phyloP scores from a whole-genome alignment of 2,113 vertebrate species.

The Desmodus rotundus region DNA sequence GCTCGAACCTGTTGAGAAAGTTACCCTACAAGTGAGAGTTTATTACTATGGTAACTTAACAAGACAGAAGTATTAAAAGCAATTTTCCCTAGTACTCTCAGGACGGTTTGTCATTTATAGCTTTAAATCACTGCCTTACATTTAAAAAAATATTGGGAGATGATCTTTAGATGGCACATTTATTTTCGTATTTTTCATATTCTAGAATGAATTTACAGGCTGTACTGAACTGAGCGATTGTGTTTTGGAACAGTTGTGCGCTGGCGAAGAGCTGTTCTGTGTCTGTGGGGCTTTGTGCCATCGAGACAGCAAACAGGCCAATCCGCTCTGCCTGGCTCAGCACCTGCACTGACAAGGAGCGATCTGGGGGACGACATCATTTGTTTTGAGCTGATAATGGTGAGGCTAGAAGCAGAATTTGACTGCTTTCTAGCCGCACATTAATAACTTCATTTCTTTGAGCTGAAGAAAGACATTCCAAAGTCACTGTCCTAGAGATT shows the following conservation, averaged over 20 bases:
- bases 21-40: conserved; percentile 23
- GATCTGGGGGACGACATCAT: neutral
- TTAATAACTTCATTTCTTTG: too few relatives aligned
- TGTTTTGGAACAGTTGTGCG: neutral
- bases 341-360: neutral
- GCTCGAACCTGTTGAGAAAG: conserved; percentile 55
- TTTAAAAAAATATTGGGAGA: neutral
- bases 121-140: conserved; percentile 29
- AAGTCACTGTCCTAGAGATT: neutral
- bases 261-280: neutral
- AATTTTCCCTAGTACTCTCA: conserved; percentile 13
- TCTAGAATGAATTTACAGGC: neutral
- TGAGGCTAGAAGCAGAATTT: too few relatives aligned
- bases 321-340: neutral
- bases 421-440: too few relatives aligned
- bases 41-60: conserved; percentile 44
- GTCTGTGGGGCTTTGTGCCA: neutral
- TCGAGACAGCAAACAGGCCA: neutral
- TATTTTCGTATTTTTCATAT: neutral
- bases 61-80: neutral
- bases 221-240: neutral
- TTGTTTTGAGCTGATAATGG: neutral
- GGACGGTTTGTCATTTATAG: conserved; percentile 14
- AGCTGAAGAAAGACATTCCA: neutral
- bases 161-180: neutral